These are phyloP conservation scores for Drosophila virilis DNA, from an alignment of 1,140 invertebrate genomes.

Conservation along the genomic window DNA sequence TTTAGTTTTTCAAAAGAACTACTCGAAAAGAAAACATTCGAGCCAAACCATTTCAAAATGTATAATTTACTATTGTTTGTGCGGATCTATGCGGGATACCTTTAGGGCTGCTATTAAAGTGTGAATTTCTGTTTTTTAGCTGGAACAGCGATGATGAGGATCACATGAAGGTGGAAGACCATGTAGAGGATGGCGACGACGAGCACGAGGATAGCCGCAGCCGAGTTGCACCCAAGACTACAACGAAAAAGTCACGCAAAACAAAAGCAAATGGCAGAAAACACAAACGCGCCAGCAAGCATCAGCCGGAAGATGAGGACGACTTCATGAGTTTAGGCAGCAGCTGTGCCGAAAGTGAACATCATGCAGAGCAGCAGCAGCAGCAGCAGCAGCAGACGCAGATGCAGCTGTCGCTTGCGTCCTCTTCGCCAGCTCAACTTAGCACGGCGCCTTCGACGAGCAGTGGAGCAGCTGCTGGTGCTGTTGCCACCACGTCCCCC, in stretches of 20 bases:
- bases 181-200: slow-evolving; percentile 58
- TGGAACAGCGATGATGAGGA: slow-evolving; percentile 52
- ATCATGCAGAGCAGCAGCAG: slow-evolving; percentile 12
- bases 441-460: slow-evolving; percentile 61
- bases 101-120: background rate
- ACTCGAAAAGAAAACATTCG: too few species aligned
- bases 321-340: slow-evolving; percentile 74
- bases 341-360: slow-evolving; percentile 54
- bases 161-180: slow-evolving; percentile 32
- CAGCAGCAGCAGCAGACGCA: slow-evolving; percentile 24
- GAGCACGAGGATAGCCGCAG: slow-evolving; percentile 68
- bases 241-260: slow-evolving; percentile 67
- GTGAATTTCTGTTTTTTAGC: background rate
- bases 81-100: background rate
- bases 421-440: slow-evolving; percentile 27
- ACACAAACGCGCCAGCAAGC: slow-evolving; percentile 47
- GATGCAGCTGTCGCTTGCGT: background rate
- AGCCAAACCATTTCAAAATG: too few species aligned
- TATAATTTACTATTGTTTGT: too few species aligned
- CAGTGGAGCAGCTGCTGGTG: slow-evolving; percentile 35
- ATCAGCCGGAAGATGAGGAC: slow-evolving; percentile 51
- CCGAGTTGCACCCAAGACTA: slow-evolving; percentile 37
- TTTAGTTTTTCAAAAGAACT: too few species aligned
- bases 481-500: background rate
- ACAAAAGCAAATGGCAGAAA: slow-evolving; percentile 35